These are phyloP conservation scores for Cygnus atratus DNA, from an alignment of 2,113 vertebrate species.

Conservation along the genomic window DNA sequence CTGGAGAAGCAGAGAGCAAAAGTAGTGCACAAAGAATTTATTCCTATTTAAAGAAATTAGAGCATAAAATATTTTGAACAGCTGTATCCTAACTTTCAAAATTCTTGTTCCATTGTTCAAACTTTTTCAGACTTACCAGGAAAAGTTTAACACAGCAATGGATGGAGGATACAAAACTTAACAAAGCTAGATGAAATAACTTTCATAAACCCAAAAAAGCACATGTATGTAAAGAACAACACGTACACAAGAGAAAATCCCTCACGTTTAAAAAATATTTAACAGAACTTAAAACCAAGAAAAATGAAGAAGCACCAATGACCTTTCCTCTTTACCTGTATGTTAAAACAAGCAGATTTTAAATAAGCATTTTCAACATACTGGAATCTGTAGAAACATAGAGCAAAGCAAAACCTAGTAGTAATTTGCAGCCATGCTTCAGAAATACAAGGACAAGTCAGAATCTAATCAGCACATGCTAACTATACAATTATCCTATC, in stretches of 20 bases:
- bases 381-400: not conserved
- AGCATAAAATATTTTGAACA: not conserved
- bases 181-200: not conserved
- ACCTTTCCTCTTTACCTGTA: not conserved
- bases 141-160: not conserved
- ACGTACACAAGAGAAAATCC: not conserved
- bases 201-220: not conserved
- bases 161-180: not conserved
- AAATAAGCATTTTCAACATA: not conserved
- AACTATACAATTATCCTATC: constrained; percentile 26
- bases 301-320: not conserved
- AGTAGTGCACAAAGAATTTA: not conserved
- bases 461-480: constrained; percentile 16
- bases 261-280: not conserved
- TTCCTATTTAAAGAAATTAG: not conserved
- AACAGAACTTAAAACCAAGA: not conserved
- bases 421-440: constrained; percentile 8
- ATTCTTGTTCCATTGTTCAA: not conserved
- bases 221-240: not conserved
- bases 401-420: constrained; percentile 2
- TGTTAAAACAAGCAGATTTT: not conserved
- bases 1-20: not conserved
- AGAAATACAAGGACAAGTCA: not conserved
- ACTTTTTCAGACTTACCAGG: not conserved
- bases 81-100: not conserved